A percentile compares a stretch with the other conserved stretches of the same genome.
Conservation (phyloP, 2,797 vertebrate genomes). For the Galagoides demidoff region DNA sequence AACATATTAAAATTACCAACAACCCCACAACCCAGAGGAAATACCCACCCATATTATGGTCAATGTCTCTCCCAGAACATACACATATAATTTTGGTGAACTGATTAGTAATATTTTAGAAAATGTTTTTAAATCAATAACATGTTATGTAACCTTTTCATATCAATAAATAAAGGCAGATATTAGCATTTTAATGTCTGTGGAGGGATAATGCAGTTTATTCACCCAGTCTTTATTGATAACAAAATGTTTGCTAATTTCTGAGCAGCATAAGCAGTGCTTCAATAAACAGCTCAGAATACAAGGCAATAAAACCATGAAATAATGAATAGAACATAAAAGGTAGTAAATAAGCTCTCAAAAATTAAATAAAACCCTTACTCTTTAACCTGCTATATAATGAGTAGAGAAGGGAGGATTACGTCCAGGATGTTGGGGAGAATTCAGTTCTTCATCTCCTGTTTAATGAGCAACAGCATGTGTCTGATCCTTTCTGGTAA, state of each 20-base stretch:
- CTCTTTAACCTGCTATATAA: neutral
- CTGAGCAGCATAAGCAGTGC: slow-evolving; percentile 2
- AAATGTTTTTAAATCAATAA: slow-evolving; percentile 51
- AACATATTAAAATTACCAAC: slow-evolving; percentile 16
- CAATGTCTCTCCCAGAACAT: neutral
- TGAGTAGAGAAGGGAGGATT: neutral
- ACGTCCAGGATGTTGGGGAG: neutral
- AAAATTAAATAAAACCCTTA: neutral
- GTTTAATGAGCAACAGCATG: neutral
- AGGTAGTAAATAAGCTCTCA: neutral
- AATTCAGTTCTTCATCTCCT: slow-evolving; percentile 26
- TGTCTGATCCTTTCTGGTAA: neutral
- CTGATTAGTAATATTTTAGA: slow-evolving; percentile 47
- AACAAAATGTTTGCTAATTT: slow-evolving; percentile 48
- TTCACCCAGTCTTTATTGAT: neutral
- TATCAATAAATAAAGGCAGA: slow-evolving; percentile 56
- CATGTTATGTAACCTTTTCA: slow-evolving; percentile 33
- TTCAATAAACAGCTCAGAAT: slow-evolving; percentile 38
- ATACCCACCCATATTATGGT: neutral
- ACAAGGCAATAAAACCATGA: slow-evolving; percentile 10
- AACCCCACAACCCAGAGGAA: neutral
- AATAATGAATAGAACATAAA: neutral
- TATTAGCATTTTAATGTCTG: slow-evolving; percentile 59
- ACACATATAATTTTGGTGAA: neutral
- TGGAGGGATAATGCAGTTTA: slow-evolving; percentile 36